phyloP scores from a whole-genome alignment of 1,140 invertebrate species.

The Dreissena polymorpha region DNA sequence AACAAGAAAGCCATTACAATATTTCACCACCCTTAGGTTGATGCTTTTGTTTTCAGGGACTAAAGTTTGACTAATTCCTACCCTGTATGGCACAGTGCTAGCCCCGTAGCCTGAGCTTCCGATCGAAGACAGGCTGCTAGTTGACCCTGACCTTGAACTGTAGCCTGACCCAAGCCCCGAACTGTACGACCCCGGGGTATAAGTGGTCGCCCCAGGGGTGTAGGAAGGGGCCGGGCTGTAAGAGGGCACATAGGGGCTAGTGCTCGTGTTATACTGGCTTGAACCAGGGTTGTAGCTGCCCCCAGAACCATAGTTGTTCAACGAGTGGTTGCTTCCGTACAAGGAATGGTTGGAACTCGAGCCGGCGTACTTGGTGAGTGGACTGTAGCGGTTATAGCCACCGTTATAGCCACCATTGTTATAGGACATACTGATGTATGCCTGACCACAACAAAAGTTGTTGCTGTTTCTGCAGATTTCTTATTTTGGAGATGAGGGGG shows the following conservation, averaged over 20 bases:
- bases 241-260: not conserved
- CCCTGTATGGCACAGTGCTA: conserved; percentile 40
- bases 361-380: conserved; percentile 47
- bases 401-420: not conserved
- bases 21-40: no score
- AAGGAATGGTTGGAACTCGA: conserved; percentile 17
- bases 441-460: no score
- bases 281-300: conserved; percentile 4
- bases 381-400: conserved; percentile 42
- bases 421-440: conserved; percentile 30
- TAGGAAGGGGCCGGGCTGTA: not conserved
- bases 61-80: not conserved
- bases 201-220: not conserved
- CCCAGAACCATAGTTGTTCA: conserved; percentile 16
- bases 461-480: no score
- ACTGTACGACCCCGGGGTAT: conserved; percentile 8
- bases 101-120: conserved; percentile 36
- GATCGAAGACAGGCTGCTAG: conserved; percentile 44
- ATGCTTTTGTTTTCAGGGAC: no score
- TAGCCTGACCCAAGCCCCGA: conserved; percentile 35
- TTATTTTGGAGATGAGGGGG: no score
- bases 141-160: conserved; percentile 49
- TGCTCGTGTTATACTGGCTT: not conserved
- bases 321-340: conserved; percentile 26
- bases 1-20: no score